phyloP scores from a whole-genome alignment of 2,888 invertebrate genomes.

The Hirudinaria manillensis region DNA sequence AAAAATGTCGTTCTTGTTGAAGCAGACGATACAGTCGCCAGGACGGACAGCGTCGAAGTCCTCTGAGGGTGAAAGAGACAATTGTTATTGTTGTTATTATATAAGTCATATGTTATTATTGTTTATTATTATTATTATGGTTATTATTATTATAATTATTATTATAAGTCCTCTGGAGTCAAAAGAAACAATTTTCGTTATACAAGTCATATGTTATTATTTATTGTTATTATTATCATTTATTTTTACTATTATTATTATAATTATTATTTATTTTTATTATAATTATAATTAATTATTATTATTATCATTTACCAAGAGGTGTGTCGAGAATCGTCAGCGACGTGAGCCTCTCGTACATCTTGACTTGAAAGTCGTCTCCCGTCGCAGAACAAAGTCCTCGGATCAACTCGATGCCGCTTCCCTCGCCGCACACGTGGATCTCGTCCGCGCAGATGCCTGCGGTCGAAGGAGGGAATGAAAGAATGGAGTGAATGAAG shows the following conservation, averaged over 20 bases:
- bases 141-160: too few relatives aligned
- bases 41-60: conserved; percentile 72
- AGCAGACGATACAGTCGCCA: conserved; percentile 99
- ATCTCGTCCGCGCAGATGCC: conserved; percentile 78
- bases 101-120: too few relatives aligned
- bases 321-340: conserved; percentile 37
- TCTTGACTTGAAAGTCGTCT: conserved; percentile 75
- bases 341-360: conserved; percentile 41
- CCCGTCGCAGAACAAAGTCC: conserved; percentile 72
- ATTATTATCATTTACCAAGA: conserved; percentile 43
- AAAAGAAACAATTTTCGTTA: background rate
- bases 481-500: too few relatives aligned
- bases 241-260: too few relatives aligned
- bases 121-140: too few relatives aligned
- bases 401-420: conserved; percentile 76
- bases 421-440: conserved; percentile 91
- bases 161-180: conserved; percentile 60
- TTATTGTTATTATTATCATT: too few relatives aligned
- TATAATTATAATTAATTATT: too few relatives aligned
- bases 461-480: too few relatives aligned
- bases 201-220: too few relatives aligned
- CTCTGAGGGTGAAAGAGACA: conserved; percentile 54
- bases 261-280: too few relatives aligned
- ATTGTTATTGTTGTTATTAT: too few relatives aligned
- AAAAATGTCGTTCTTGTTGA: conserved; percentile 93